phyloP scores from a whole-genome alignment of 2,113 vertebrate genomes.

The Malaclemys terrapin region DNA sequence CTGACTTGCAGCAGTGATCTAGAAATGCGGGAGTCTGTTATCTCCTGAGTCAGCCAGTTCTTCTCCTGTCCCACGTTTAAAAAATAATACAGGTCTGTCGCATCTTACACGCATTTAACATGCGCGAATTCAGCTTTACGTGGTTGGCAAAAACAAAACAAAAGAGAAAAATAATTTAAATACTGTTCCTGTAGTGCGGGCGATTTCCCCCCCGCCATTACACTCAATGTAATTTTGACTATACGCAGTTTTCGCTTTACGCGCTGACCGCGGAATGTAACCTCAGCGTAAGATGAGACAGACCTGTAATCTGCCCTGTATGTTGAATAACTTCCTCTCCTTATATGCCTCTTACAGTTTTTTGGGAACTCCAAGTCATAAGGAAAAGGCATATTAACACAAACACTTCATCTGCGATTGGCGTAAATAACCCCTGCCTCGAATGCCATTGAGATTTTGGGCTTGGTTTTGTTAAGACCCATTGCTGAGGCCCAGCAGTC shows the following conservation, averaged over 20 bases:
- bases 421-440: background rate
- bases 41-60: background rate
- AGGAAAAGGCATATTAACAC: background rate
- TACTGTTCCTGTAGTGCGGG: too few species aligned
- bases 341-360: background rate
- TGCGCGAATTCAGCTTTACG: too few species aligned
- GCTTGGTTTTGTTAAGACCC: background rate
- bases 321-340: background rate
- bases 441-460: background rate
- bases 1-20: background rate
- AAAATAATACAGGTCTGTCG: background rate
- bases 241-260: too few species aligned
- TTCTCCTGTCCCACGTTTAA: background rate
- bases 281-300: too few species aligned
- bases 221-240: too few species aligned
- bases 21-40: background rate
- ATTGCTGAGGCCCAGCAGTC: background rate
- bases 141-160: too few species aligned
- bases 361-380: background rate
- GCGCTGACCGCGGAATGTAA: too few species aligned
- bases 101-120: too few species aligned
- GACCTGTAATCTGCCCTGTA: background rate
- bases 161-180: too few species aligned
- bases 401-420: background rate
- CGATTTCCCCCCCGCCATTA: too few species aligned